phyloP scores from a whole-genome alignment of 2,888 invertebrate genomes.

The Acanthosoma haemorrhoidale region DNA sequence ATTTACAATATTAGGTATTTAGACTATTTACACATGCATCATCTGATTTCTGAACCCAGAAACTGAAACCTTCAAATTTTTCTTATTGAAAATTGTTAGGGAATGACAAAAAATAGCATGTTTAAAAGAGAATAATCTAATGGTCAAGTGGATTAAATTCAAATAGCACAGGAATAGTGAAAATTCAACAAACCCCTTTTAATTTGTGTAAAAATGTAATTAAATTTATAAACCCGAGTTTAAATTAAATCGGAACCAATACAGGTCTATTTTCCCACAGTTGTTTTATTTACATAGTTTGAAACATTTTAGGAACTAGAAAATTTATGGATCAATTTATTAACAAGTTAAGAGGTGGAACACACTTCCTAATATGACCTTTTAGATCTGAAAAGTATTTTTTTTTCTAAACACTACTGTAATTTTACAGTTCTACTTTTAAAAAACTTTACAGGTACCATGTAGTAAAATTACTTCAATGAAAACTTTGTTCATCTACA shows the following conservation, averaged over 20 bases:
- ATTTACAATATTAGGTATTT: background rate
- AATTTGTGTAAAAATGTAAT: background rate
- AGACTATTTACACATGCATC: too few species aligned
- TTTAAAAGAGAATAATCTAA: background rate
- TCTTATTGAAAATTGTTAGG: background rate
- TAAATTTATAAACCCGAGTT: conserved; percentile 2
- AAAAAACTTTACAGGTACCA: conserved; percentile 20
- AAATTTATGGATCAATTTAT: background rate
- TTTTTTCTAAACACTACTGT: background rate
- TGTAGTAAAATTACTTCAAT: background rate
- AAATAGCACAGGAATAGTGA: background rate
- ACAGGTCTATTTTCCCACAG: background rate
- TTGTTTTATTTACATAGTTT: conserved; percentile 15
- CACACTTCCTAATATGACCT: conserved; percentile 14
- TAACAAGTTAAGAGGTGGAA: conserved; percentile 6
- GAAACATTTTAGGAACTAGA: conserved; percentile 25
- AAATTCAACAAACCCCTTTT: background rate
- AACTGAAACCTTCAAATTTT: too few species aligned
- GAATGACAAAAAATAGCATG: background rate
- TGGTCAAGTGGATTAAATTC: background rate
- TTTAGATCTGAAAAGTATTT: background rate
- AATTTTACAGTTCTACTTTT: conserved; percentile 23
- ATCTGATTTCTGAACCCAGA: too few species aligned
- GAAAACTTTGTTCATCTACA: background rate
- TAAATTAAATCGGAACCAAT: background rate